Evolutionary conservation across 2,797 vertebrate genomes (phyloP), one percentile per base, ranked within the genome.

Genomic region (Sebastes ruberrimus): DNA sequence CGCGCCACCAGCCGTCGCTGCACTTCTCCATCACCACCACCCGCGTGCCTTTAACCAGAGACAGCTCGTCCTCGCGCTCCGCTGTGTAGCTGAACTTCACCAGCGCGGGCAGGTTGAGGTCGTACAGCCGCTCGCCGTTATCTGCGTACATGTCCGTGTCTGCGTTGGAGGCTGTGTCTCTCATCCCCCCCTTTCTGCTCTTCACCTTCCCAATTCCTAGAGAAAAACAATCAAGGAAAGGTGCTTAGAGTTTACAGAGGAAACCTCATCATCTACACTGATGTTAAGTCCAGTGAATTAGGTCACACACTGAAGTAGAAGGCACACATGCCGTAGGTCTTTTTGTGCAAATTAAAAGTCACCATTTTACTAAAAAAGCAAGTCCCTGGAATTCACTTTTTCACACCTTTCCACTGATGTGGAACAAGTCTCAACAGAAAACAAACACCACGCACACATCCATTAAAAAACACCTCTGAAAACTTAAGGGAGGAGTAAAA

Each of bases 1-100:
- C 97, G 10, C 97, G 95, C 97, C 97, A 98, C 97, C 97, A 98
- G 74, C 97, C 97, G 62, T 98, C 97, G 22, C 97, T 98, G 94
- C 97, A 98, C 90, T 97, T 98, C 91, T 98, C 97, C 97, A 97
- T 97, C 92, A 98, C 97, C 71, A 97, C 96, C 78, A 98, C 97
- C 65, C 96, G 96, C 0, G 97, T 97, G 76, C 97, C 97, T 87
- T 98, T 98, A 65, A 97, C 96, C 91, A 98, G 92, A 1, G 97
- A 97, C 49, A 98, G 94, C 92, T 98, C 97, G 72, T 98, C 97
- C 78, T 98, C 97, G 2, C 97, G 96, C 92, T 98, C 97, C 0
- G 97, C 97, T 4, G 95, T 64, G 91, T 98, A 98, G 94, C 95
- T 97, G 93, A 98, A 98, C 90, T 98, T 98, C 71, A 98, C 97